Percentiles rank a stretch among this genome's conserved stretches.
Evolutionary conservation across 2,113 vertebrate genomes (phyloP).

Genomic region (Boleophthalmus pectinirostris): DNA sequence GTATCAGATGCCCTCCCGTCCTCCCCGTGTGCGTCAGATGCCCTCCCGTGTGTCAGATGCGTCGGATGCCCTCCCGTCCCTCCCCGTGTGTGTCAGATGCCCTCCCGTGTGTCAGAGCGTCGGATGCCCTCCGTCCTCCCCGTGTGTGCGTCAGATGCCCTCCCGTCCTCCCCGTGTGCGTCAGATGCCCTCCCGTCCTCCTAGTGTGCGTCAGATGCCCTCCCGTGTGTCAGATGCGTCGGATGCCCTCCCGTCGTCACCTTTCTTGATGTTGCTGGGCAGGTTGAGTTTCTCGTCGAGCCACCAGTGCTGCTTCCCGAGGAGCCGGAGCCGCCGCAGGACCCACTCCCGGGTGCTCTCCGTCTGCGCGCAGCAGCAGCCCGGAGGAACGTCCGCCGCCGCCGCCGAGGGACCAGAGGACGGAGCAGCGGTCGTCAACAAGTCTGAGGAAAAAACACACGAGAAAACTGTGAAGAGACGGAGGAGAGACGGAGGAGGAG

Average conservation of each 20-base stretch:
- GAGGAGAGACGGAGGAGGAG: not conserved
- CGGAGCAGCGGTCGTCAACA: constrained; percentile 66
- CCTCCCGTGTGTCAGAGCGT: too few relatives aligned
- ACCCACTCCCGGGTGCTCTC: constrained; percentile 61
- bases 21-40: too few relatives aligned
- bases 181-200: not conserved
- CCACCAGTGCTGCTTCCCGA: constrained; percentile 74
- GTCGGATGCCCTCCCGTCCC: too few relatives aligned
- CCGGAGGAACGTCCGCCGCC: constrained; percentile 15
- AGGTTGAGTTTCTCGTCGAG: constrained; percentile 79
- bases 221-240: not conserved
- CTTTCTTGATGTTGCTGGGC: constrained; percentile 79
- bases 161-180: too few relatives aligned
- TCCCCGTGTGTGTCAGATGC: too few relatives aligned
- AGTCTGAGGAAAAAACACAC: constrained; percentile 70
- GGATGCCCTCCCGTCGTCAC: constrained; percentile 55
- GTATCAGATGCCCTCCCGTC: not conserved
- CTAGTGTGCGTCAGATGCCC: too few relatives aligned
- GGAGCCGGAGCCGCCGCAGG: constrained; percentile 62
- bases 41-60: too few relatives aligned
- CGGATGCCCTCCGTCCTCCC: too few relatives aligned
- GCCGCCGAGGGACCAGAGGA: constrained; percentile 42
- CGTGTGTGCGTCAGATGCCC: too few relatives aligned
- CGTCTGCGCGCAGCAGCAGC: constrained; percentile 33
- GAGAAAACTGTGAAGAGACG: not conserved